phyloP scores from a whole-genome alignment of 2,113 vertebrate genomes.

The Platichthys stellatus region DNA sequence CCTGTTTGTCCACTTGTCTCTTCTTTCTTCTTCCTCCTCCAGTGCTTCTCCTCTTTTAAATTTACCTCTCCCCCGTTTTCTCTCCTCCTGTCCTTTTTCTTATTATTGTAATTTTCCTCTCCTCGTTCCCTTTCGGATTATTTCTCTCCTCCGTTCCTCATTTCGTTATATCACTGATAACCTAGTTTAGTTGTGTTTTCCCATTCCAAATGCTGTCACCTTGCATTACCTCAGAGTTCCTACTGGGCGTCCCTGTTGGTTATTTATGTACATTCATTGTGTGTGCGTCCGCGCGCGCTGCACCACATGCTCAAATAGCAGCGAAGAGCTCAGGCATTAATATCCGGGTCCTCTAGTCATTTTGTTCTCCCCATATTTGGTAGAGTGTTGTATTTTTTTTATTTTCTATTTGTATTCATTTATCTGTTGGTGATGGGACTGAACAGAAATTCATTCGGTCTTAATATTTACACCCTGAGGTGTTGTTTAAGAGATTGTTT shows the following conservation, averaged over 20 bases:
- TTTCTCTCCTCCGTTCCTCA: conserved; percentile 18
- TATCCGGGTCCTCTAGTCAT: conserved; percentile 50
- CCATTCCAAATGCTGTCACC: conserved; percentile 68
- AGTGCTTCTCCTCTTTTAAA: neutral
- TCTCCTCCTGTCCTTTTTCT: neutral
- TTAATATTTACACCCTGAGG: conserved; percentile 32
- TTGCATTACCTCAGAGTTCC: conserved; percentile 65
- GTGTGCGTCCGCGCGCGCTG: no score
- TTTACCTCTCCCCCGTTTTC: neutral
- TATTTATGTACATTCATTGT: conserved; percentile 51
- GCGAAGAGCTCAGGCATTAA: conserved; percentile 18
- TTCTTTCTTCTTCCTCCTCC: neutral
- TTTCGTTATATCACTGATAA: conserved; percentile 45
- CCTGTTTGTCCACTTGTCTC: neutral
- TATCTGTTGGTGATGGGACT: conserved; percentile 46
- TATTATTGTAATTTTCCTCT: conserved; percentile 24
- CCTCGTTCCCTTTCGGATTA: conserved; percentile 29
- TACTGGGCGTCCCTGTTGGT: conserved; percentile 45
- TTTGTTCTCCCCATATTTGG: conserved; percentile 40
- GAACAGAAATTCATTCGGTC: conserved; percentile 47
- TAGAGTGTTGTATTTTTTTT: conserved; percentile 39
- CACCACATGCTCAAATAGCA: no score
- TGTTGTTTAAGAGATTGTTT: conserved; percentile 46
- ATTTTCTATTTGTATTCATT: conserved; percentile 53
- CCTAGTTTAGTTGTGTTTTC: conserved; percentile 59